Evolutionary conservation across 2,797 vertebrate species (phyloP).

Genomic region (Petrocephalus sullivani): DNA sequence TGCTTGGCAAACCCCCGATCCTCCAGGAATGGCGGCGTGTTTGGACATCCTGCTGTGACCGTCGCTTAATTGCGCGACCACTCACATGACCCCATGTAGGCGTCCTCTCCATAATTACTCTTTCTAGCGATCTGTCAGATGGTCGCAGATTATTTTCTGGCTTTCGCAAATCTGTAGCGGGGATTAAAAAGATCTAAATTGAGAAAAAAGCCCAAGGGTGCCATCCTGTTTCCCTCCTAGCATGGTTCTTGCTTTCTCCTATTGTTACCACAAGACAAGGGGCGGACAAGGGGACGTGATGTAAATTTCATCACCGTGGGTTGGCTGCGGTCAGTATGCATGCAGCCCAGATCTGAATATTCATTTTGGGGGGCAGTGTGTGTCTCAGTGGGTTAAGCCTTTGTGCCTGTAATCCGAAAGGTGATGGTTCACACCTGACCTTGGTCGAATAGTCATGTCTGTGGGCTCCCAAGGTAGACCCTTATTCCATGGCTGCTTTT

Average conservation of each 20-base stretch:
- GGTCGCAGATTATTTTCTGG: conserved; percentile 58
- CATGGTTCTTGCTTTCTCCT: neutral
- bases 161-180: conserved; percentile 60
- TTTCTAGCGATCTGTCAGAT: conserved; percentile 44
- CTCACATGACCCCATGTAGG: conserved; percentile 18
- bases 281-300: neutral
- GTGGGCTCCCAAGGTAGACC: neutral
- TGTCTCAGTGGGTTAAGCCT: neutral
- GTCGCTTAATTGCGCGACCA: conserved; percentile 19
- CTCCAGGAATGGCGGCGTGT: neutral
- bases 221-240: conserved; percentile 39
- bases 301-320: neutral
- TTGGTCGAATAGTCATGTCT: neutral
- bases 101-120: conserved; percentile 20
- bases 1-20: neutral
- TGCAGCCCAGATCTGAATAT: neutral
- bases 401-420: neutral
- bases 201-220: conserved; percentile 48
- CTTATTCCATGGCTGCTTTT: neutral
- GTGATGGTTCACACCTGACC: neutral
- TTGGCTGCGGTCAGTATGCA: neutral
- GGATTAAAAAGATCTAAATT: conserved; percentile 62
- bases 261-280: neutral
- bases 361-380: too few relatives aligned
- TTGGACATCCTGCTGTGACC: conserved; percentile 10